Conservation (phyloP, 2,113 vertebrate genomes). For the Rhinoptilus africanus region DNA sequence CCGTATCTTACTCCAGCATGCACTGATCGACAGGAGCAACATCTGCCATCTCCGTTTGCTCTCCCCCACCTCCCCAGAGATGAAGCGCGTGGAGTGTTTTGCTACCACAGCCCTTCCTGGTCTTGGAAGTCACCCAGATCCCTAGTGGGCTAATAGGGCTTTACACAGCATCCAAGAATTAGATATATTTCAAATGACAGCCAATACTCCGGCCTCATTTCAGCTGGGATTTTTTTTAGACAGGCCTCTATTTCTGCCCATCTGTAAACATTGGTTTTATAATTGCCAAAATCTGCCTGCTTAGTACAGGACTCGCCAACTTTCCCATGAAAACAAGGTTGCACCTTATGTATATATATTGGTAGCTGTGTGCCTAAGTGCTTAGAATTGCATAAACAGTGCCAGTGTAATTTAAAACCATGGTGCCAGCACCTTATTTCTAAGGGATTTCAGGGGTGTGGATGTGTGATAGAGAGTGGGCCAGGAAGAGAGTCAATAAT, state of each 20-base stretch:
- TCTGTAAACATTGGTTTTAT: background rate
- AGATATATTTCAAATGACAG: background rate
- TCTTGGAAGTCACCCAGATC: background rate
- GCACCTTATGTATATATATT: background rate
- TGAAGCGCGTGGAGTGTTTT: background rate
- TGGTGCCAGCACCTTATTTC: background rate
- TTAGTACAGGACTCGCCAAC: background rate
- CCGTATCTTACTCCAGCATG: background rate
- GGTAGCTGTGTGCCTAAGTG: background rate
- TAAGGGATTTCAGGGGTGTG: background rate
- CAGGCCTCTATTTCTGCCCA: background rate
- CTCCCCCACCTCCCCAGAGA: background rate
- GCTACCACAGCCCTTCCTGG: background rate
- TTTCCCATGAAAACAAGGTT: background rate
- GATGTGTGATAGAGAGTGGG: background rate
- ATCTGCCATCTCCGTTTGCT: background rate
- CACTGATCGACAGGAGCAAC: background rate
- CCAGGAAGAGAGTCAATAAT: background rate
- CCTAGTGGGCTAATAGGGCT: background rate
- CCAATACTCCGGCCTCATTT: background rate
- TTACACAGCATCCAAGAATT: background rate
- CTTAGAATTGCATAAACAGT: background rate
- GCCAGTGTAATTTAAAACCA: background rate
- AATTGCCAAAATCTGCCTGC: background rate
- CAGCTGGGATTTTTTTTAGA: background rate